These are phyloP conservation scores for Megaceryle torquata DNA, from an alignment of 2,113 vertebrate genomes.

Conservation along the genomic window DNA sequence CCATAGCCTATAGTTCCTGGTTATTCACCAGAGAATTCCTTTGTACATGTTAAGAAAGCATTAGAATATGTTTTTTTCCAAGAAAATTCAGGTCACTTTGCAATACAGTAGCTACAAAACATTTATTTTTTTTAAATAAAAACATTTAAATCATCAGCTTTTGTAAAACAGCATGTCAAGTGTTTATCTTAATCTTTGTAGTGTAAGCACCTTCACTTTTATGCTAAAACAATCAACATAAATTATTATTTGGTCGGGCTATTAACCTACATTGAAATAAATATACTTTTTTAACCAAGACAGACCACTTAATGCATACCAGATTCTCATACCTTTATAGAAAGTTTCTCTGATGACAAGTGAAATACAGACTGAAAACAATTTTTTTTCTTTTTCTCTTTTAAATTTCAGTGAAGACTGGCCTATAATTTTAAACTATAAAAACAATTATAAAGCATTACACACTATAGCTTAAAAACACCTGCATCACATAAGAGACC, in stretches of 20 bases:
- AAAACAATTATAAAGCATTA: background rate
- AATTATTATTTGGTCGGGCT: conserved; percentile 49
- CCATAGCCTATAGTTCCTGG: background rate
- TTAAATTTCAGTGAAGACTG: conserved; percentile 34
- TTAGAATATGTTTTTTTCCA: background rate
- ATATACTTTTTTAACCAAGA: conserved; percentile 44
- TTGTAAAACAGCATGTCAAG: conserved; percentile 50
- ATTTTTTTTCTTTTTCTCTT: background rate
- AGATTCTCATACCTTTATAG: background rate
- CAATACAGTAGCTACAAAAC: conserved; percentile 42
- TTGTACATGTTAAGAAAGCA: background rate
- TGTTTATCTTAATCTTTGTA: conserved; percentile 37
- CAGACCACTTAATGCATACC: conserved; percentile 7
- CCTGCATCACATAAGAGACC: background rate
- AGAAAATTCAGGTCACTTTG: conserved; percentile 41
- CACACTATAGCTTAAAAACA: background rate
- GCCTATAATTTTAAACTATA: conserved; percentile 3
- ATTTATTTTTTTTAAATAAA: conserved; percentile 68
- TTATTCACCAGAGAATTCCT: background rate
- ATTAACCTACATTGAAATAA: conserved; percentile 55
- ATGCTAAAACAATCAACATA: conserved; percentile 47
- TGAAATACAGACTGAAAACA: conserved; percentile 6
- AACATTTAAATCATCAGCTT: conserved; percentile 60
- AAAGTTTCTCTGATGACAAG: background rate
- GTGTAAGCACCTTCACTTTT: conserved; percentile 56